These are phyloP conservation scores for Isichthys henryi DNA, from an alignment of 2,113 vertebrate species.

Conservation along the genomic window DNA sequence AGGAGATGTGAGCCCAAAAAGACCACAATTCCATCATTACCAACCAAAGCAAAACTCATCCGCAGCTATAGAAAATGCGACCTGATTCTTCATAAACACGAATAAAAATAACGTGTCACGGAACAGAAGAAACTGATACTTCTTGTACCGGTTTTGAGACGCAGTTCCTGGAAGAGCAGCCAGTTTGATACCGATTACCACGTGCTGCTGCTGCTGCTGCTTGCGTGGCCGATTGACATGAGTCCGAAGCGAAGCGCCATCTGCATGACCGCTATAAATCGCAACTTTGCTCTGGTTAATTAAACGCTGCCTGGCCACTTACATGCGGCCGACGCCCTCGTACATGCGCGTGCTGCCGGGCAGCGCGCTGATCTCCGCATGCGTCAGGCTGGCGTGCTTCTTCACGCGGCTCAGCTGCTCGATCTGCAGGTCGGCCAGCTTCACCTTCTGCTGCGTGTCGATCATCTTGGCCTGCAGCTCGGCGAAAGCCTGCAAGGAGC, in stretches of 20 bases:
- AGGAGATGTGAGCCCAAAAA: background rate
- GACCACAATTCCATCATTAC: background rate
- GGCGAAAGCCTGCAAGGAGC: constrained; percentile 72
- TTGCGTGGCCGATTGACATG: background rate
- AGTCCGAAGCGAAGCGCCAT: background rate
- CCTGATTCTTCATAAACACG: background rate
- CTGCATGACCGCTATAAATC: background rate
- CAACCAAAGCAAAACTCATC: background rate
- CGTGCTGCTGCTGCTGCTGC: background rate
- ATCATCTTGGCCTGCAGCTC: constrained; percentile 93
- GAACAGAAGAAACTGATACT: background rate
- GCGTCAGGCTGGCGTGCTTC: constrained; percentile 84
- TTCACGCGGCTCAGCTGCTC: constrained; percentile 85
- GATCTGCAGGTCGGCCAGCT: constrained; percentile 89
- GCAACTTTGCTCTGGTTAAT: background rate
- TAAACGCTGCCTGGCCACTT: constrained; percentile 46
- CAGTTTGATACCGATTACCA: background rate
- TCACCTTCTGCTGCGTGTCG: constrained; percentile 93
- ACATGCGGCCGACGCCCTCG: constrained; percentile 95
- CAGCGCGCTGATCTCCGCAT: constrained; percentile 73
- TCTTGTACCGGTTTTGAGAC: too few relatives aligned
- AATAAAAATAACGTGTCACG: background rate
- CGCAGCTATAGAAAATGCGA: background rate
- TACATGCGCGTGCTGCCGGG: constrained; percentile 82
- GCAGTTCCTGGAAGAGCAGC: background rate